These are phyloP conservation scores for Ischnura elegans DNA, from an alignment of 2,888 invertebrate genomes.

Conservation along the genomic window DNA sequence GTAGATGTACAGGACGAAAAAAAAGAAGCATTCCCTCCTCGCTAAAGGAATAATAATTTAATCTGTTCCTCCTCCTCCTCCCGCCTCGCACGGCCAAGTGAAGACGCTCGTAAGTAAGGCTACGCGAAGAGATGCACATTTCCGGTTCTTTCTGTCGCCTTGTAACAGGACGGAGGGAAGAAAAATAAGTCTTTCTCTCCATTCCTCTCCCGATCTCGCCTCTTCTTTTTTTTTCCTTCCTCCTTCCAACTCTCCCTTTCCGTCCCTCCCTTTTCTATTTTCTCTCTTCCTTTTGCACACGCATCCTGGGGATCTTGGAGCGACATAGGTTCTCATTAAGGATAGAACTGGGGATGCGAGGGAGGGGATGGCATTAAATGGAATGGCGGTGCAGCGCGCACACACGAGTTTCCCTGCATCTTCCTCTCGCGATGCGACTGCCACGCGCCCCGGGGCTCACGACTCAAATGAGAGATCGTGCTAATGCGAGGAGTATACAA, in stretches of 20 bases:
- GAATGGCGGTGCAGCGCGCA: background rate
- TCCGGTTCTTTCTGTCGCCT: constrained; percentile 27
- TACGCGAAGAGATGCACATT: constrained; percentile 12
- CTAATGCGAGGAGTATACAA: constrained; percentile 15
- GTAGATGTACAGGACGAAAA: background rate
- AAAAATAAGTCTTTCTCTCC: background rate
- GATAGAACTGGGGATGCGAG: background rate
- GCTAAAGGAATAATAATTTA: background rate
- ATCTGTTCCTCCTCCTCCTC: background rate
- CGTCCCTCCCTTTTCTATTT: background rate
- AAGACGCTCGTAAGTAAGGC: background rate
- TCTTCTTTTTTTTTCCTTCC: no score
- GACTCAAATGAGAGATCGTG: constrained; percentile 30
- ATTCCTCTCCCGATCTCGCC: no score
- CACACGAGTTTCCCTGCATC: background rate
- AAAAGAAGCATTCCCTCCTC: no score
- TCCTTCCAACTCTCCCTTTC: no score
- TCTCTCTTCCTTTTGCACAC: background rate
- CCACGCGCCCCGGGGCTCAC: constrained; percentile 6
- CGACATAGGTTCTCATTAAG: constrained; percentile 27
- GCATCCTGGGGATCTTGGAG: background rate
- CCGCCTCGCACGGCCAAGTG: background rate
- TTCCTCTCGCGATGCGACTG: background rate
- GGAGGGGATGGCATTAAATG: background rate
- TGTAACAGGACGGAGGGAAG: background rate